Base-by-base conservation (phyloP, 2,797 vertebrate species). In the Selene dorsalis region DNA sequence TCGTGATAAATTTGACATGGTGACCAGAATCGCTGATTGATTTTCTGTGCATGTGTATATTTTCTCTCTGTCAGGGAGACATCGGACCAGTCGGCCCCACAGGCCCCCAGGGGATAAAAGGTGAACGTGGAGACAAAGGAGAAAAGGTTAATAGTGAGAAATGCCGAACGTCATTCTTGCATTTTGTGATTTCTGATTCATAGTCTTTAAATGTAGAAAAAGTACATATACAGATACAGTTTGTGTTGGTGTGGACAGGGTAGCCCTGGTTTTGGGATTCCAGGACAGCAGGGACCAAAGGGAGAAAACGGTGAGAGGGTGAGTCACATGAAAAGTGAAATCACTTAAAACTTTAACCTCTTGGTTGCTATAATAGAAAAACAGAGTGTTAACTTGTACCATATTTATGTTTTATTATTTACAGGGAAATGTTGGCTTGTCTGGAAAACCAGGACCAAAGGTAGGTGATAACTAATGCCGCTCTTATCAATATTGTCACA, bases 371-470 rank as follows among this genome's bases (percentile, higher is more conserved):
- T 77, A 6, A 50, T 38, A 12, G 17, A 28, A 3, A 32, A 28
- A 32, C 38, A 56, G 3, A 9, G 39, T 30, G 28, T 41, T 24
- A 2, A 26, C 38, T 52, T 13, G 6, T 60, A 1, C 50, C 11
- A 18, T 41, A n/a, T 69, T 70, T 26, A 32, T 68, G n/a, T 87
- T 80, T 85, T 74, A 28, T 90, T 14, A 32, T 84, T 77, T 16
- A 32, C 84, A 98, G 97, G 97, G 97, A 69, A 97, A 97, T 60
- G 95, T 98, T 76, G 97, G 96, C 75, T 94, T 98, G 79, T 97
- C 97, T 41, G 97, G 97, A 68, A 97, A 96, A 85, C 95, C 96
- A 28, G 97, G 96, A 35, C 94, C 92, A 83, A 97, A 96, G 93
- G 97, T 96, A 88, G 93, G 64, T 68, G 1, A 73, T 53, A 39